phyloP scores from a whole-genome alignment of 2,888 invertebrate species.

The Cantharis lateralis region DNA sequence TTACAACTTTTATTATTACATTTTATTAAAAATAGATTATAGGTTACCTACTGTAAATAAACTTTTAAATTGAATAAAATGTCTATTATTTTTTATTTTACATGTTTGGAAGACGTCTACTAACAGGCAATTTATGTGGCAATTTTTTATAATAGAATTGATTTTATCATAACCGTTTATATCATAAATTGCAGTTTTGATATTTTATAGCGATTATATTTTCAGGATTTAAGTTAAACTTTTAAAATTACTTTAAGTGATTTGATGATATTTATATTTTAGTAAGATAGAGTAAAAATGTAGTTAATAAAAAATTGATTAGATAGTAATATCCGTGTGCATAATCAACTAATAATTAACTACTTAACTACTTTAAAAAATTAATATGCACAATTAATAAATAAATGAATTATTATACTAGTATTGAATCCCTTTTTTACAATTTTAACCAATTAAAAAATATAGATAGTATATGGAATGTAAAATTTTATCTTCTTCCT shows the following conservation, averaged over 20 bases:
- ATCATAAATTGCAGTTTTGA: background rate
- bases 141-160: constrained; percentile 13
- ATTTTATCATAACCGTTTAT: background rate
- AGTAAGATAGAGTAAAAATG: background rate
- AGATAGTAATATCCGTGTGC: no score
- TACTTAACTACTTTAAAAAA: no score
- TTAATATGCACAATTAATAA: no score
- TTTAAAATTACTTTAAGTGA: background rate
- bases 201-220: background rate
- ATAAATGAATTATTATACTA: no score
- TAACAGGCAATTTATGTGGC: constrained; percentile 8
- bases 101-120: background rate
- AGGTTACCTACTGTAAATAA: background rate
- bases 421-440: no score
- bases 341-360: no score
- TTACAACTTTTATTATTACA: no score
- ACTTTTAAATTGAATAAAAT: background rate
- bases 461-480: no score
- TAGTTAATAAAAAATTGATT: no score
- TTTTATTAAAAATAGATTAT: background rate
- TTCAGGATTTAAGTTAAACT: background rate
- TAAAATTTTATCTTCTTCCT: no score
- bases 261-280: background rate
- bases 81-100: background rate
- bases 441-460: no score